These are phyloP conservation scores for Halcyon leucocephala DNA, from an alignment of 2,797 vertebrate genomes.

Conservation along the genomic window DNA sequence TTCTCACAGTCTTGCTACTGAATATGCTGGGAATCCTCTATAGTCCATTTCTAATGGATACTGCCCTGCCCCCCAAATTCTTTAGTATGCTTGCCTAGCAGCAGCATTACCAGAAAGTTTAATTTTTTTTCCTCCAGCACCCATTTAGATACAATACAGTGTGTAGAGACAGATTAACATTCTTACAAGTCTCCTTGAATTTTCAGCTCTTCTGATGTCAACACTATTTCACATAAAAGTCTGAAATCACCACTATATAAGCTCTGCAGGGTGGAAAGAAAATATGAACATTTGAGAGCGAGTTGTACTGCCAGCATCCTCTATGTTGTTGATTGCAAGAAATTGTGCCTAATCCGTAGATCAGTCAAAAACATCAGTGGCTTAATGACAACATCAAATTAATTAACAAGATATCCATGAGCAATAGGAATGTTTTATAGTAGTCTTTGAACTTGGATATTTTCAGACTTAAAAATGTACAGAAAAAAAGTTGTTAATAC, in stretches of 20 bases:
- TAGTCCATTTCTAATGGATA: slow-evolving; percentile 46
- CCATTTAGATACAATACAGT: slow-evolving; percentile 84
- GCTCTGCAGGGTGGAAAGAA: slow-evolving; percentile 28
- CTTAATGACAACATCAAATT: neutral
- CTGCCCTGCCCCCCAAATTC: slow-evolving; percentile 41
- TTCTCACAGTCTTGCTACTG: slow-evolving; percentile 49
- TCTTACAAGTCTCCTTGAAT: slow-evolving; percentile 81
- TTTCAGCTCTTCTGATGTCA: slow-evolving; percentile 84
- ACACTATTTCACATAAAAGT: slow-evolving; percentile 85
- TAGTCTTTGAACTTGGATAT: neutral
- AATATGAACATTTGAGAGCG: neutral
- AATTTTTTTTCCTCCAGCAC: slow-evolving; percentile 50
- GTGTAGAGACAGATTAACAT: slow-evolving; percentile 87
- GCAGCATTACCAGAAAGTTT: slow-evolving; percentile 13
- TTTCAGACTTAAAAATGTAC: neutral
- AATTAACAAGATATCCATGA: neutral
- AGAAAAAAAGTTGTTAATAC: neutral
- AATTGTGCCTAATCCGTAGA: neutral
- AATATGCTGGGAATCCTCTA: slow-evolving; percentile 61
- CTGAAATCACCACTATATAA: slow-evolving; percentile 83
- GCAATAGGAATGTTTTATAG: neutral
- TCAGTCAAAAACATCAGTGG: neutral
- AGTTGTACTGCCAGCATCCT: neutral
- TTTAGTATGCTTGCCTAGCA: slow-evolving; percentile 5
- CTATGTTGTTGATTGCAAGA: neutral